phyloP scores from a whole-genome alignment of 2,888 invertebrate genomes.

The Stenurella melanura region DNA sequence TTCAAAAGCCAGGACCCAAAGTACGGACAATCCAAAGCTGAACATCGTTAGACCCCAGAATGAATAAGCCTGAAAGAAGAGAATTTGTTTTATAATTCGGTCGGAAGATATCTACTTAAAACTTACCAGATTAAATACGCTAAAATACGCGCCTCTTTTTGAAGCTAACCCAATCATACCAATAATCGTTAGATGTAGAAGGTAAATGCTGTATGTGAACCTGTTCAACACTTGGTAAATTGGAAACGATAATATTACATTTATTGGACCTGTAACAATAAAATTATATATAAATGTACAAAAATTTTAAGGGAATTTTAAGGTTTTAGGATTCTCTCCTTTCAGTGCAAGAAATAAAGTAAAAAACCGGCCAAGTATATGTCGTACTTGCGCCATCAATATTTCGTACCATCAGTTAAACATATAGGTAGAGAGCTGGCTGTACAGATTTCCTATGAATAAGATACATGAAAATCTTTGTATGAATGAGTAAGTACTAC shows the following conservation, averaged over 20 bases:
- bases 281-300: too few species aligned
- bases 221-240: constrained; percentile 76
- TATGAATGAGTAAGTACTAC: too few species aligned
- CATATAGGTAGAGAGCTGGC: too few species aligned
- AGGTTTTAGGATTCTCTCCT: too few species aligned
- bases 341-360: too few species aligned
- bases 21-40: constrained; percentile 67
- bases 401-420: too few species aligned
- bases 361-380: too few species aligned
- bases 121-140: background rate
- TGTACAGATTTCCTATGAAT: too few species aligned
- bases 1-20: constrained; percentile 71
- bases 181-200: constrained; percentile 71
- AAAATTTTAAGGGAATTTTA: too few species aligned
- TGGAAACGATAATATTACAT: constrained; percentile 74
- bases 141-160: constrained; percentile 9
- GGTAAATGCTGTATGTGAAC: constrained; percentile 76
- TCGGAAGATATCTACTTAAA: background rate
- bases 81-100: background rate
- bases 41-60: constrained; percentile 72
- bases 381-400: too few species aligned
- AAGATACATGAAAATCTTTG: too few species aligned
- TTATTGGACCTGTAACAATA: constrained; percentile 71
- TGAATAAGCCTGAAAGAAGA: constrained; percentile 63
- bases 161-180: background rate